Conservation (phyloP, 2,797 vertebrate species). For the Acipenser transmontanus region DNA sequence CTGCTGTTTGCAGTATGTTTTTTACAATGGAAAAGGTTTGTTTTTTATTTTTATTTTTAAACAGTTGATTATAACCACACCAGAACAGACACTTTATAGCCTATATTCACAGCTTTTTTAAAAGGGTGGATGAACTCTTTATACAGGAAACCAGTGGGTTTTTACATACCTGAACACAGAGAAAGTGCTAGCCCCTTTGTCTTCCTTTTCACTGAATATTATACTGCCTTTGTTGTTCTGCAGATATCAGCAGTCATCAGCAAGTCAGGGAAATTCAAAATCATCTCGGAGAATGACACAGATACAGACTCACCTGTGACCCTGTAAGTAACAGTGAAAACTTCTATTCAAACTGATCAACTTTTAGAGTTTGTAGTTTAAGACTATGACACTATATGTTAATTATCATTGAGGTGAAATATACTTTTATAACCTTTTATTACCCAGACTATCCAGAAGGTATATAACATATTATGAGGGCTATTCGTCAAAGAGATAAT, state of each 20-base stretch:
- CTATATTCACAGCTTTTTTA: conserved; percentile 32
- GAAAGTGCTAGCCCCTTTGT: conserved; percentile 30
- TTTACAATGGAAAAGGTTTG: no score
- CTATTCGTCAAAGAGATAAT: conserved; percentile 7
- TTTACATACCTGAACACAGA: conserved; percentile 31
- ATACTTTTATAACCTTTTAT: no score
- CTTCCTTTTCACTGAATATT: conserved; percentile 31
- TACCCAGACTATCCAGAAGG: background rate
- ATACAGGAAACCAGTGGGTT: conserved; percentile 47
- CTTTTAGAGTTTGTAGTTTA: no score
- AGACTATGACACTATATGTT: no score
- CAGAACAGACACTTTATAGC: conserved; percentile 21
- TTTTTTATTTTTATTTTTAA: no score
- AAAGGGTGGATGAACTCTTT: conserved; percentile 40
- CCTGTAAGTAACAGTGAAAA: conserved; percentile 56
- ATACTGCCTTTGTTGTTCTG: conserved; percentile 32
- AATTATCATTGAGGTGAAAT: no score
- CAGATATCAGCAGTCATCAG: conserved; percentile 70
- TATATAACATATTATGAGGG: conserved; percentile 1
- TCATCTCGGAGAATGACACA: conserved; percentile 63
- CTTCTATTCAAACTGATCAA: no score
- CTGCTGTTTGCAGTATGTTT: no score
- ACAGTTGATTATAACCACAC: no score
- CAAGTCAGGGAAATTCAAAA: conserved; percentile 65
- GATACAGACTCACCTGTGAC: conserved; percentile 54